These are phyloP conservation scores for Echiichthys vipera DNA, from an alignment of 2,797 vertebrate genomes.

Conservation along the genomic window DNA sequence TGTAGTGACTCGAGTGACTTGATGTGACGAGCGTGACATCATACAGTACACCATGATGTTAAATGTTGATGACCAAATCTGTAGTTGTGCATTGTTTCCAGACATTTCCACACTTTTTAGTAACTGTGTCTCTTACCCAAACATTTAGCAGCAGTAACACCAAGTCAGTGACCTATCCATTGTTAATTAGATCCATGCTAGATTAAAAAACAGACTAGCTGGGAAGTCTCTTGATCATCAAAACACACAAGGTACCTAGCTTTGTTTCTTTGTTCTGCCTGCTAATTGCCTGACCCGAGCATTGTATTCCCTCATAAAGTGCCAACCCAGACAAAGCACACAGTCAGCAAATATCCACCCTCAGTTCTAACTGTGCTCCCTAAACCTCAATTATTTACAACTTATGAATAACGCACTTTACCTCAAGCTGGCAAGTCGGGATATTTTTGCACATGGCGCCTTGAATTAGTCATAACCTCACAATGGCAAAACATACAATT, in stretches of 20 bases:
- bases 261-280: slow-evolving; percentile 37
- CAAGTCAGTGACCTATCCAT: not conserved
- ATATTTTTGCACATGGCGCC: slow-evolving; percentile 77
- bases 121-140: not conserved
- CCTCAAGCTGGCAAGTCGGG: slow-evolving; percentile 73
- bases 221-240: slow-evolving; percentile 27
- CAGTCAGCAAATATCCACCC: slow-evolving; percentile 73
- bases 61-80: no score
- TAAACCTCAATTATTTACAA: slow-evolving; percentile 82
- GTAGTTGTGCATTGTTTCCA: slow-evolving; percentile 8
- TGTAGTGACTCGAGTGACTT: slow-evolving; percentile 29
- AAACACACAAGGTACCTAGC: slow-evolving; percentile 6
- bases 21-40: slow-evolving; percentile 28
- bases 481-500: slow-evolving; percentile 79
- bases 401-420: slow-evolving; percentile 83
- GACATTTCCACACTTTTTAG: slow-evolving; percentile 1
- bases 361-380: slow-evolving; percentile 62
- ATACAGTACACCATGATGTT: slow-evolving; percentile 13
- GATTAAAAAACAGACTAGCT: not conserved
- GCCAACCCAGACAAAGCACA: slow-evolving; percentile 66
- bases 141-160: not conserved
- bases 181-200: not conserved
- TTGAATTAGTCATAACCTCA: slow-evolving; percentile 80
- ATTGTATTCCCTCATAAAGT: slow-evolving; percentile 60
- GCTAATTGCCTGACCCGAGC: slow-evolving; percentile 61